These are phyloP conservation scores for Teleopsis dalmanni DNA, from an alignment of 1,140 invertebrate species.

Conservation along the genomic window DNA sequence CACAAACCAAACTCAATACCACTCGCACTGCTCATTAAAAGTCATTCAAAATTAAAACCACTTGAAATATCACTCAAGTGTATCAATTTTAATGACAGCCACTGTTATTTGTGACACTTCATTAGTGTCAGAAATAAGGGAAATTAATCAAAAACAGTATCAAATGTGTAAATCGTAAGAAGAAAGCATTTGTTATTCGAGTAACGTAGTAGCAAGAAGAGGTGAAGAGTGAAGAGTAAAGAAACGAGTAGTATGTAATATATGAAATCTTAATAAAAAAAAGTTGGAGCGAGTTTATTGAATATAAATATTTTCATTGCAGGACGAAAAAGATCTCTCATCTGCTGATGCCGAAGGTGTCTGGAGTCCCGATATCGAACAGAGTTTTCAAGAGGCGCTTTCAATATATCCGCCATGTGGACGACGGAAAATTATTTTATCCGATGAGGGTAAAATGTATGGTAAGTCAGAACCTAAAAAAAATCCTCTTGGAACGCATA, in stretches of 20 bases:
- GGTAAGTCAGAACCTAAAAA: conserved; percentile 67
- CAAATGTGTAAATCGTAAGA: neutral
- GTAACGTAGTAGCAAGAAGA: neutral
- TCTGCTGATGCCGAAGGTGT: conserved; percentile 97
- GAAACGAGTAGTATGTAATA: too few species aligned
- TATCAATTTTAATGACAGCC: conserved; percentile 2
- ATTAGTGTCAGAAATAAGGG: conserved; percentile 4
- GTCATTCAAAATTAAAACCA: conserved; percentile 17
- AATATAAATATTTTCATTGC: too few species aligned
- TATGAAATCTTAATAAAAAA: too few species aligned
- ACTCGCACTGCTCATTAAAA: conserved; percentile 11
- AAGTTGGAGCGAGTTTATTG: too few species aligned
- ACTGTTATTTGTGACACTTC: conserved; percentile 1
- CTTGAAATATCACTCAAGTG: conserved; percentile 21
- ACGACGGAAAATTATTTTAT: conserved; percentile 96
- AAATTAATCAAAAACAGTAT: too few species aligned
- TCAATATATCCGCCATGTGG: conserved; percentile 99
- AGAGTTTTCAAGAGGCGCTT: conserved; percentile 98
- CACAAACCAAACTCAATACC: too few species aligned
- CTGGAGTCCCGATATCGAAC: conserved; percentile 99
- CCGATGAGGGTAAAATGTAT: conserved; percentile 99
- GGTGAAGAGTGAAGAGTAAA: neutral
- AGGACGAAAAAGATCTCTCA: conserved; percentile 84
- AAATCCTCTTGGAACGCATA: neutral
- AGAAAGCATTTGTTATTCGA: neutral